Evolutionary conservation across 2,888 invertebrate species (phyloP).

Genomic region (Lobophora halterata): DNA sequence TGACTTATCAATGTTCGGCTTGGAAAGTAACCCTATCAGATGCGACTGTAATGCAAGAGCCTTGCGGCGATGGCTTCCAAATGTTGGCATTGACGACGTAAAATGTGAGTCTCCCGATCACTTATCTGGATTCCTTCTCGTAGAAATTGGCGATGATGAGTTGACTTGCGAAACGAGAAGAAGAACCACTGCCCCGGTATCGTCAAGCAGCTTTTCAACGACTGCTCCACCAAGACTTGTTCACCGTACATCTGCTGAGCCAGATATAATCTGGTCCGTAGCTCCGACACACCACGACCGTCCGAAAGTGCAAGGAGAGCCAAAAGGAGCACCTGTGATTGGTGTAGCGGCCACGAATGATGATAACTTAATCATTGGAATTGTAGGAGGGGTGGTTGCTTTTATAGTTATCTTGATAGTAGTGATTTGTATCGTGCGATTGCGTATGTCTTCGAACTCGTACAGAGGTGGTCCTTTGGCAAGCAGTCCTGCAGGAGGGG

Average conservation of each 20-base stretch:
- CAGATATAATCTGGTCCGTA: slow-evolving; percentile 94
- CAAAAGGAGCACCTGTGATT: slow-evolving; percentile 80
- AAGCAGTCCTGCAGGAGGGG: slow-evolving; percentile 81
- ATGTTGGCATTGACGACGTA: slow-evolving; percentile 82
- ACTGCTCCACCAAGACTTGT: slow-evolving; percentile 75
- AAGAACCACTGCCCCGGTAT: slow-evolving; percentile 69
- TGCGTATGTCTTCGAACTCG: slow-evolving; percentile 85
- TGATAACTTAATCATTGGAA: slow-evolving; percentile 96
- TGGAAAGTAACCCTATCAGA: slow-evolving; percentile 89
- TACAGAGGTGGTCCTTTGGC: slow-evolving; percentile 86
- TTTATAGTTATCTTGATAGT: slow-evolving; percentile 94
- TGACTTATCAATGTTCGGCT: slow-evolving; percentile 86
- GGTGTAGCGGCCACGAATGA: slow-evolving; percentile 85
- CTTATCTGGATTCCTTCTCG: slow-evolving; percentile 84
- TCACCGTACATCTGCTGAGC: slow-evolving; percentile 85
- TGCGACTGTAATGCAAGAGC: slow-evolving; percentile 93
- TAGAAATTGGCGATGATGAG: slow-evolving; percentile 90
- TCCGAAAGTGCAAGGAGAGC: slow-evolving; percentile 77
- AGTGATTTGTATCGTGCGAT: slow-evolving; percentile 92
- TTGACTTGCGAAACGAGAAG: slow-evolving; percentile 87
- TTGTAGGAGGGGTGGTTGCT: slow-evolving; percentile 95
- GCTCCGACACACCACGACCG: slow-evolving; percentile 86
- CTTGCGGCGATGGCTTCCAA: slow-evolving; percentile 88
- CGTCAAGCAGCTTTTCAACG: slow-evolving; percentile 64
- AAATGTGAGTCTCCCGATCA: slow-evolving; percentile 86